These are phyloP conservation scores for Drosophila bocqueti DNA, from an alignment of 1,140 invertebrate species.

Conservation along the genomic window DNA sequence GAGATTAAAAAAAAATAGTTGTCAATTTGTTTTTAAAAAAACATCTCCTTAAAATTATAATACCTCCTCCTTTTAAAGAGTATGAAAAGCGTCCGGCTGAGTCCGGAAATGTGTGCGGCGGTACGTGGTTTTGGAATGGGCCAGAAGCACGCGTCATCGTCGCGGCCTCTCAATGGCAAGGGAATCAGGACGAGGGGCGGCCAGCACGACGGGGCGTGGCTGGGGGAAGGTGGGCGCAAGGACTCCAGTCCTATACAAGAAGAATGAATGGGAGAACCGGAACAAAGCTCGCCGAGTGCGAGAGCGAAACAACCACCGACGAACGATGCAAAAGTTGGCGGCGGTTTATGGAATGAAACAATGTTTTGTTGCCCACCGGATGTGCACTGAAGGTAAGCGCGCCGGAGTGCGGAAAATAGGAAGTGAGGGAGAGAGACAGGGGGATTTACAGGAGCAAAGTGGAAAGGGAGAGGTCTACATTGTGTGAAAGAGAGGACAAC, in stretches of 20 bases:
- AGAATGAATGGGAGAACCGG: constrained; percentile 59
- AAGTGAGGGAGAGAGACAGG: neutral
- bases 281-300: constrained; percentile 61
- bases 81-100: constrained; percentile 19
- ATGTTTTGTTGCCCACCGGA: constrained; percentile 68
- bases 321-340: constrained; percentile 51
- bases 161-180: constrained; percentile 39
- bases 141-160: constrained; percentile 47
- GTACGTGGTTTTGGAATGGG: constrained; percentile 51
- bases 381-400: constrained; percentile 39
- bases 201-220: constrained; percentile 9
- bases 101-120: constrained; percentile 73
- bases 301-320: constrained; percentile 69
- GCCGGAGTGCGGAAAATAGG: constrained; percentile 6
- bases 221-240: constrained; percentile 4
- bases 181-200: constrained; percentile 27
- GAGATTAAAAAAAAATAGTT: no score
- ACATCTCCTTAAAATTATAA: neutral
- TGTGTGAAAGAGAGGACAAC: constrained; percentile 24
- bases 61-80: neutral
- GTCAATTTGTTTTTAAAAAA: neutral
- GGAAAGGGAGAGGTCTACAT: constrained; percentile 5
- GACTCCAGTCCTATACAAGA: constrained; percentile 20
- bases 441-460: constrained; percentile 4
- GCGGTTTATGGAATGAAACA: constrained; percentile 69